A percentile compares a stretch with the other conserved stretches of the same genome.
These are phyloP conservation scores for Theretra japonica DNA, from an alignment of 2,888 invertebrate genomes.

Conservation along the genomic window DNA sequence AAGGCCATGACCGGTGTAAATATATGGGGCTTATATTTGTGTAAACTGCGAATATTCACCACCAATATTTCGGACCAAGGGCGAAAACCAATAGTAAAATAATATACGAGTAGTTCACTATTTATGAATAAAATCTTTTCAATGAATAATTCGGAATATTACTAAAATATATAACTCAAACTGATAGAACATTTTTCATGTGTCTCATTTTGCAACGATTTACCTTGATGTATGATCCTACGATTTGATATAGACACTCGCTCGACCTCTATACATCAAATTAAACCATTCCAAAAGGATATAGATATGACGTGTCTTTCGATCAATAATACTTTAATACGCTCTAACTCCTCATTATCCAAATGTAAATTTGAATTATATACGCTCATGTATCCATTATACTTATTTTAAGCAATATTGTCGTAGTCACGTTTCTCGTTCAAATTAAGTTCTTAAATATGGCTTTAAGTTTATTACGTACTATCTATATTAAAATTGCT, in stretches of 20 bases:
- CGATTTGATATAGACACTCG: neutral
- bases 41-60: no score
- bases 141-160: neutral
- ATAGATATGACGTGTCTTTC: neutral
- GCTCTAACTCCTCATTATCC: neutral
- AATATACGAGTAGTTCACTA: no score
- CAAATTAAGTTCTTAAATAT: neutral
- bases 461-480: neutral
- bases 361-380: neutral
- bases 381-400: slow-evolving; percentile 5
- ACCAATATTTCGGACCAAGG: no score
- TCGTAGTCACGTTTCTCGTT: neutral
- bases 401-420: neutral
- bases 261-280: neutral
- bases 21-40: no score
- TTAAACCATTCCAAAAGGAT: neutral
- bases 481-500: no score
- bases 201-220: neutral
- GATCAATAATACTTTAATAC: neutral
- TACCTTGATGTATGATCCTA: neutral
- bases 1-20: no score
- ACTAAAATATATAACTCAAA: neutral
- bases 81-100: no score
- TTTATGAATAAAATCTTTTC: neutral
- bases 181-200: neutral